Evolutionary conservation across 37 sponge, comb jelly and placozoan genomes (phyloP).

Genomic region (Halichondria panicea): DNA sequence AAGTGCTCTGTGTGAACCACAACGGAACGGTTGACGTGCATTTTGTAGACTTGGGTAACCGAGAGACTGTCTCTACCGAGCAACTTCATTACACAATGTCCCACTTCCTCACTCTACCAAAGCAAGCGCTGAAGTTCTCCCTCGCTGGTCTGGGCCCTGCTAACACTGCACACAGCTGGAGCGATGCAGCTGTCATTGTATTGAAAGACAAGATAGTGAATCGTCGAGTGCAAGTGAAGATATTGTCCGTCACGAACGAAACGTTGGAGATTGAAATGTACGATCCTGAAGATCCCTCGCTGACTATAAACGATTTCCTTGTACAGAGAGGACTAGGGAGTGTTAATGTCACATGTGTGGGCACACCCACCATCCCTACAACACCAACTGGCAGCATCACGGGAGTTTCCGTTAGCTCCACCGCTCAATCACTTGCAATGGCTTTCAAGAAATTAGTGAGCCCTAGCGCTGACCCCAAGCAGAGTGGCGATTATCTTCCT

Average conservation of each 20-base stretch:
- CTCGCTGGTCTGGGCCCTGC: conserved; percentile 45
- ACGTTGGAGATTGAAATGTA: conserved; percentile 6
- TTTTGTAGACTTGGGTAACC: conserved; percentile 61
- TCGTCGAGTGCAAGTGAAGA: conserved; percentile 17
- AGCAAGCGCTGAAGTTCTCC: conserved; percentile 51
- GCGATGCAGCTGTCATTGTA: conserved; percentile 9
- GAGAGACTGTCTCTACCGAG: conserved; percentile 13
- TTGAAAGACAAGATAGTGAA: conserved; percentile 47
- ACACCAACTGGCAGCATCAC: too few relatives aligned
- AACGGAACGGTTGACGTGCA: conserved; percentile 38
- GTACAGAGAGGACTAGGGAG: background rate
- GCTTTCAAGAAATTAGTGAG: too few relatives aligned
- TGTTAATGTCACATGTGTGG: conserved; percentile 1
- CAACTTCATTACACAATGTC: conserved; percentile 45
- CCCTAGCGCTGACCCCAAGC: too few relatives aligned
- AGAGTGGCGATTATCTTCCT: too few relatives aligned
- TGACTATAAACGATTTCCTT: too few relatives aligned
- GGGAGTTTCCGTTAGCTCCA: too few relatives aligned
- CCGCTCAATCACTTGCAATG: too few relatives aligned
- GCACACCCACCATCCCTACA: too few relatives aligned
- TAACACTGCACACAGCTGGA: conserved; percentile 31
- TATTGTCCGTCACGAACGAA: background rate
- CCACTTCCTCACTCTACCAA: conserved; percentile 54
- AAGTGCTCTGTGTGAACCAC: conserved; percentile 46
- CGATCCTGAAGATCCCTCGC: conserved; percentile 40